A percentile compares a stretch with the other conserved stretches of the same genome.
These are phyloP conservation scores for Crax fasciolata DNA, from an alignment of 2,797 vertebrate species.

Conservation along the genomic window DNA sequence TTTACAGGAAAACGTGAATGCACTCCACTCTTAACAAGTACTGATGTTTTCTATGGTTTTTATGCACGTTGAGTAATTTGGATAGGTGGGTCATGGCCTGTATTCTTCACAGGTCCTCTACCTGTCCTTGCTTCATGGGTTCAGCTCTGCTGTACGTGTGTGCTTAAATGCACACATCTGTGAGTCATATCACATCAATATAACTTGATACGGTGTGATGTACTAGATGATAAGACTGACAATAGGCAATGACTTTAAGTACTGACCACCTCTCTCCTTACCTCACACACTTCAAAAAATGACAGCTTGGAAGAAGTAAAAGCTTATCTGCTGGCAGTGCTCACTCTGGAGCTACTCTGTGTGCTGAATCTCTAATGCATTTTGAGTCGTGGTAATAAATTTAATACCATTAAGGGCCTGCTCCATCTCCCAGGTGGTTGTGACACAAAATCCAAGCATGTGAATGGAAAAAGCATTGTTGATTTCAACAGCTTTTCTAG, in stretches of 20 bases:
- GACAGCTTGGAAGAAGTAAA: not conserved
- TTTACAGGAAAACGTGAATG: not conserved
- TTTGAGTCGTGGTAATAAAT: not conserved
- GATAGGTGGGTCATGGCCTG: not conserved
- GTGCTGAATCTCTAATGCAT: not conserved
- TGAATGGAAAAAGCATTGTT: not conserved
- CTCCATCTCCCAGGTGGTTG: not conserved
- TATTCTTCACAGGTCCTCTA: not conserved
- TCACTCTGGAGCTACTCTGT: not conserved
- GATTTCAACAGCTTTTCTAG: not conserved
- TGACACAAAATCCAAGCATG: not conserved
- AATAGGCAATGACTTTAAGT: not conserved
- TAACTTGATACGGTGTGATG: not conserved
- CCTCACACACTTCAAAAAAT: not conserved
- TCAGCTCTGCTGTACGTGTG: not conserved
- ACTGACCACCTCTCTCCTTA: not conserved
- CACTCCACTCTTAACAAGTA: not conserved
- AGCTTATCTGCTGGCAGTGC: not conserved
- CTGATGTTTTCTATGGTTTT: not conserved
- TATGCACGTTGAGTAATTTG: not conserved
- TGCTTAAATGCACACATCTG: not conserved
- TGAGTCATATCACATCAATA: not conserved
- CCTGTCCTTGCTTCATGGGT: not conserved
- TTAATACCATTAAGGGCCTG: not conserved
- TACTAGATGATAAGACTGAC: not conserved